Evolutionary conservation across 2,113 vertebrate genomes (phyloP), one percentile per base, ranked within the genome.

Genomic region (Clinocottus analis): DNA sequence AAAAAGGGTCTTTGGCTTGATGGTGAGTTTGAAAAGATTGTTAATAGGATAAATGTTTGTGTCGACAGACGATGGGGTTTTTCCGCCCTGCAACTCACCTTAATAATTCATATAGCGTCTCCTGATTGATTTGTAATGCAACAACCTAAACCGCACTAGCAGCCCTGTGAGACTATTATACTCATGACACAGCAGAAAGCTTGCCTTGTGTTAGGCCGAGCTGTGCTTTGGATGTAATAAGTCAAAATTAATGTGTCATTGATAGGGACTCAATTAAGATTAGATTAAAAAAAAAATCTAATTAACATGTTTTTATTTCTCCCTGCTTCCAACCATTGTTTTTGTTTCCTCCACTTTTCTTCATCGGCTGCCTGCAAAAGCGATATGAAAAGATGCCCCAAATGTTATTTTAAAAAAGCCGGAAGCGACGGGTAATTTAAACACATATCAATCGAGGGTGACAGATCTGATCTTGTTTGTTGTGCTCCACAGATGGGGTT

Each of bases 401-500:
- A 39, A 39, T 67, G 79, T 14, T 41, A 1, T 65, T 51, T 11
- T 11, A 39, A 5, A 58, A 33, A 35, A 59, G 51, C n/a, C 49
- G 14, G 33, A 58, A n/a, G 60, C 45, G 43, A 5, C 8, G 31
- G 8, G 4, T 53, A 33, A 68, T n/a, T 64, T 49, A 1, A 13
- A 29, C 11, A 41, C 69, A 75, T 31, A 19, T 6, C n/a, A 51
- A 58, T 31, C 12, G 7, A 19, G 10, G 17, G 61, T 56, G 27
- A 51, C 33, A 13, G 71, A 55, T 66, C 25, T 77, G 77, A 82
- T 77, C 1, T 45, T 67, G 19, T 83, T 67, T 84, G 10, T 77
- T 79, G 45, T 88, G 29, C 79, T 89, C 63, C 45, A 78, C 92
- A 97, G 97, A 90, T 95, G 84, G 95, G 91, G 62, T 91, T 93